These are phyloP conservation scores for Hylaeus anthracinus DNA, from an alignment of 1,140 invertebrate species.

Conservation along the genomic window DNA sequence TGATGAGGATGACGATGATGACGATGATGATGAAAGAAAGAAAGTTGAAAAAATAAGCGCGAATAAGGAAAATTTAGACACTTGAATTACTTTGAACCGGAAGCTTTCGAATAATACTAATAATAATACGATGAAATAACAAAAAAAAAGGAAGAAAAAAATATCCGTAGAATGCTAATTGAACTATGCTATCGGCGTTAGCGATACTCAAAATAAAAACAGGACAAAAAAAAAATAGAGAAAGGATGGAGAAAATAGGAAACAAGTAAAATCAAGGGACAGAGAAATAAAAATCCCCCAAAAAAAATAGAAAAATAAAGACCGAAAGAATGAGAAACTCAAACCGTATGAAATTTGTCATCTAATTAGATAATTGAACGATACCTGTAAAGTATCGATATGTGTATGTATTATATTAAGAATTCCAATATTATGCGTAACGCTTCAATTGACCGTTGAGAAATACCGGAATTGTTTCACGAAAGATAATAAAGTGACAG, in stretches of 20 bases:
- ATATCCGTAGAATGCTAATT: constrained; percentile 2
- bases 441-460: background rate
- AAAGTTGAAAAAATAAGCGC: background rate
- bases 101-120: too few species aligned
- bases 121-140: background rate
- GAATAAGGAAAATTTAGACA: background rate
- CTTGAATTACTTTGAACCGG: background rate
- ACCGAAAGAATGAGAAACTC: constrained; percentile 25
- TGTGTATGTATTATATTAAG: background rate
- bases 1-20: background rate
- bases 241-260: background rate
- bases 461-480: background rate
- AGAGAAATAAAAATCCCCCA: background rate
- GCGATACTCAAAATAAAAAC: background rate
- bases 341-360: background rate
- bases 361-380: constrained; percentile 28
- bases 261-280: constrained; percentile 37
- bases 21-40: background rate
- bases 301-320: constrained; percentile 21
- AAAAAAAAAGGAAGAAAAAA: background rate
- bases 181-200: background rate
- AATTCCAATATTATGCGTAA: background rate
- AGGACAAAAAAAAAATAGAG: background rate
- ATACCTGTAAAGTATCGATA: constrained; percentile 47
- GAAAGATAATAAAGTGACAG: constrained; percentile 5